Base-by-base conservation (phyloP, 2,113 vertebrate species). In the Pelvicachromis taeniatus region DNA sequence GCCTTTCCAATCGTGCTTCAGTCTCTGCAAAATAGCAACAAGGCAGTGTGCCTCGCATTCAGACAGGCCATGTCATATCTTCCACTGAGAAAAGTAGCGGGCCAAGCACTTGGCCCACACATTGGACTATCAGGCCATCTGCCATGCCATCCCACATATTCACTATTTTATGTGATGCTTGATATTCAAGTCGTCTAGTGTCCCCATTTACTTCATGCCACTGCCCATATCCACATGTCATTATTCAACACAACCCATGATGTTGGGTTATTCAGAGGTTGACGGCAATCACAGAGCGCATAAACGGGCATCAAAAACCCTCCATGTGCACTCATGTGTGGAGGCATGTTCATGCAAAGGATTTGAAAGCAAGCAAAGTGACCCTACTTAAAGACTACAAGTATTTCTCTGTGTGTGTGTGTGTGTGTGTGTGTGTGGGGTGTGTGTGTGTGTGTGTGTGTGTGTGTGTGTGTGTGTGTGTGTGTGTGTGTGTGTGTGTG, bases 121-220 rank as follows among this genome's bases (percentile, higher is more conserved):
- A 80, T 81, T 6, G 23, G 86, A 88, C 92, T 77, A 48, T 63
- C 79, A 16, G 84, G 87, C 91, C 94, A 93, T 94, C 92, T 94
- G 94, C 85, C 16, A n/a, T 17, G 2, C 82, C 85, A 77, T 87
- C 45, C 61, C 79, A 58, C 86, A 85, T 68, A 87, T 78, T 90
- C 78, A 8, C 82, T 86, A 40, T 82, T 90, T 87, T 58, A 87
- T 86, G 85, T 35, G 81, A 90, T 40, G 61, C 87, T 77, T 38
- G 38, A 16, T 88, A 84, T 93, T 93, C 83, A 91, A 91, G 87
- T 83, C 91, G 77, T 93, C 87, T 77, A 55, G 78, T 83, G 90
- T 87, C 91, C 84, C 85, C 86, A 81, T 87, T 83, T 82, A 65
- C 61, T 86, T 61, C 63, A 61, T 55, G 23, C 48, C 38, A 50